Percentiles rank a stretch among this genome's conserved stretches.
Conservation (phyloP, 1,140 invertebrate species). For the Carposina sasakii region DNA sequence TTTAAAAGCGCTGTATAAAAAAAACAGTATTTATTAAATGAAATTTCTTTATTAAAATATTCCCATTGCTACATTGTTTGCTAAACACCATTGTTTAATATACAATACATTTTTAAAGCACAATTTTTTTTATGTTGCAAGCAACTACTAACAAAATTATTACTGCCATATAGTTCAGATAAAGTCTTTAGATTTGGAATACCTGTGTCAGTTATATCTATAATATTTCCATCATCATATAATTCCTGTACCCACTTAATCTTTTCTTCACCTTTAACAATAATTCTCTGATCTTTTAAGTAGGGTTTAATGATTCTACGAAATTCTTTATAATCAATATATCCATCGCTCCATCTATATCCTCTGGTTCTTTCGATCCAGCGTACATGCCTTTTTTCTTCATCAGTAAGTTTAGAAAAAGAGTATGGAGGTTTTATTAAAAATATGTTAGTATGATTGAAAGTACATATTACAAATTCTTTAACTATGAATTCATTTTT, state of each 20-base stretch:
- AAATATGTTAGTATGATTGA: slow-evolving; percentile 4
- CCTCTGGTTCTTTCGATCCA: slow-evolving; percentile 7
- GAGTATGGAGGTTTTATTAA: slow-evolving; percentile 16
- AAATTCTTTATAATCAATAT: slow-evolving; percentile 9
- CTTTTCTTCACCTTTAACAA: slow-evolving; percentile 6
- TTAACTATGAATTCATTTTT: slow-evolving; percentile 17
- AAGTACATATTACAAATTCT: slow-evolving; percentile 15
- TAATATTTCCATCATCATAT: background rate
- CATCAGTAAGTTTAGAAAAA: no score
- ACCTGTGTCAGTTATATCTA: background rate
- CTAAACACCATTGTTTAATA: background rate
- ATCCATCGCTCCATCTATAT: slow-evolving; percentile 7
- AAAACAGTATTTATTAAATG: background rate
- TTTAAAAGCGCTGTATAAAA: background rate
- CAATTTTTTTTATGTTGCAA: background rate
- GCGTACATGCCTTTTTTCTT: background rate
- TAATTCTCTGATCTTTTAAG: slow-evolving; percentile 2
- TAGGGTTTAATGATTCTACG: background rate
- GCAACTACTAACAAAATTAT: background rate
- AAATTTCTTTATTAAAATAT: background rate
- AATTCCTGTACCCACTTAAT: background rate
- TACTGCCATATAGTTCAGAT: background rate
- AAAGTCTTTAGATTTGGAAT: slow-evolving; percentile 1
- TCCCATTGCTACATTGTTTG: background rate
- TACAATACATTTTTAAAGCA: slow-evolving; percentile 2